phyloP scores from a whole-genome alignment of 1,140 invertebrate species.

The Limonius californicus region DNA sequence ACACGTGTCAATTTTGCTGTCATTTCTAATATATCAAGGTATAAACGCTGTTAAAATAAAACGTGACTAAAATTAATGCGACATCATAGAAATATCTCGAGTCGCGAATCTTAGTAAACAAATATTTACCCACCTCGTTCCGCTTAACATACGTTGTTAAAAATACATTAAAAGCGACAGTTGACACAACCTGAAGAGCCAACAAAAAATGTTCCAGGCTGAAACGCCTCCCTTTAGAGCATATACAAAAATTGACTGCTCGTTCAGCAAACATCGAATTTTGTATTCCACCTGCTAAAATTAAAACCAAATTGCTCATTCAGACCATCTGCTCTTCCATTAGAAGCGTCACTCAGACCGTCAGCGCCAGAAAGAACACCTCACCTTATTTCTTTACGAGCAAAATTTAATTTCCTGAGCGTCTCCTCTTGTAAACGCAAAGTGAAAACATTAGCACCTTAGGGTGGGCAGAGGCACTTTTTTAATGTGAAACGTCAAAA shows the following conservation, averaged over 20 bases:
- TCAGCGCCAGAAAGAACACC: constrained; percentile 44
- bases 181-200: background rate
- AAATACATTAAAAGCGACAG: constrained; percentile 10
- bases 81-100: background rate
- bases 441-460: constrained; percentile 49
- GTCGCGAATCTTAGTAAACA: constrained; percentile 8
- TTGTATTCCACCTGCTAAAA: constrained; percentile 45
- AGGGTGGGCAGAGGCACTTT: constrained; percentile 31
- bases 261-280: background rate
- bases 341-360: constrained; percentile 44
- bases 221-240: no score
- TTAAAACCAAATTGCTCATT: constrained; percentile 49
- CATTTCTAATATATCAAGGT: constrained; percentile 14
- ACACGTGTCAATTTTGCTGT: constrained; percentile 8
- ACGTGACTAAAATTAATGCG: constrained; percentile 12
- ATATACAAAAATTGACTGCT: background rate
- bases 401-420: constrained; percentile 49
- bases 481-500: constrained; percentile 40
- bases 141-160: constrained; percentile 7
- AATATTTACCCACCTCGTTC: constrained; percentile 11
- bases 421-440: constrained; percentile 43
- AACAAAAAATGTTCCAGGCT: background rate
- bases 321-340: constrained; percentile 48
- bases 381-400: constrained; percentile 47
- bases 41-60: constrained; percentile 14